A percentile compares a stretch with the other conserved stretches of the same genome.
phyloP scores from a whole-genome alignment of 37 sponge, comb jelly and placozoan genomes.

The Spongilla lacustris region DNA sequence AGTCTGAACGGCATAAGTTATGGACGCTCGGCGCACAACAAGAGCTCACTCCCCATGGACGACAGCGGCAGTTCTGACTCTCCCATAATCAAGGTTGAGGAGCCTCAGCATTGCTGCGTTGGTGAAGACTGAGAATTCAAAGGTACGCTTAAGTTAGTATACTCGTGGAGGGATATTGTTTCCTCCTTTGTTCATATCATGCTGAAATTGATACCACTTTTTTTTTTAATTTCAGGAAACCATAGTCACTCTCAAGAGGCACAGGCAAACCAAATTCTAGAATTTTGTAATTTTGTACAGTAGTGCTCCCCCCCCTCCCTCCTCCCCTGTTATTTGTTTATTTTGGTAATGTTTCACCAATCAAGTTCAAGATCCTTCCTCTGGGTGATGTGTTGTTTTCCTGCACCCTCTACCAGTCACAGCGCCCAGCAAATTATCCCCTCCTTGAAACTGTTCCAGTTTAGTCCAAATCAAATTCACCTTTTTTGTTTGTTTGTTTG shows the following conservation, averaged over 20 bases:
- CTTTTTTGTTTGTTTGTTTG: too few relatives aligned
- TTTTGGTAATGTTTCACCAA: constrained; percentile 3
- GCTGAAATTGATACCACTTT: too few relatives aligned
- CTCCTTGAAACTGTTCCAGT: too few relatives aligned
- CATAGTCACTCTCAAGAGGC: too few relatives aligned
- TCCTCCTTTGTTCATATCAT: too few relatives aligned
- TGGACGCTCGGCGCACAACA: not conserved
- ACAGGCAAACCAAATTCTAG: not conserved
- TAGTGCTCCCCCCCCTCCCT: not conserved
- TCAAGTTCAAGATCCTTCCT: not conserved
- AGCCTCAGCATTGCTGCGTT: constrained; percentile 39
- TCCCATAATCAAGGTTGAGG: constrained; percentile 58
- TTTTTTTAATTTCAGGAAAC: too few relatives aligned
- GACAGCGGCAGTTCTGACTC: constrained; percentile 22
- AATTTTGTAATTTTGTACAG: not conserved
- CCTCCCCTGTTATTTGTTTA: too few relatives aligned
- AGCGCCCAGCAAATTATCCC: constrained; percentile 3
- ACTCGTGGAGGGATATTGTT: too few relatives aligned
- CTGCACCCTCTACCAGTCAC: not conserved
- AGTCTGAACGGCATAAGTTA: constrained; percentile 44
- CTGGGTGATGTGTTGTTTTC: not conserved
- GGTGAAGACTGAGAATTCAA: constrained; percentile 1
- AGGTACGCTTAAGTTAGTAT: too few relatives aligned
- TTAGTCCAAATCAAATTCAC: too few relatives aligned
- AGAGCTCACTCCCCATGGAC: constrained; percentile 11